Percentiles rank a stretch among this genome's conserved stretches.
These are phyloP conservation scores for Eleutherodactylus coqui DNA, from an alignment of 2,797 vertebrate genomes.

Conservation along the genomic window DNA sequence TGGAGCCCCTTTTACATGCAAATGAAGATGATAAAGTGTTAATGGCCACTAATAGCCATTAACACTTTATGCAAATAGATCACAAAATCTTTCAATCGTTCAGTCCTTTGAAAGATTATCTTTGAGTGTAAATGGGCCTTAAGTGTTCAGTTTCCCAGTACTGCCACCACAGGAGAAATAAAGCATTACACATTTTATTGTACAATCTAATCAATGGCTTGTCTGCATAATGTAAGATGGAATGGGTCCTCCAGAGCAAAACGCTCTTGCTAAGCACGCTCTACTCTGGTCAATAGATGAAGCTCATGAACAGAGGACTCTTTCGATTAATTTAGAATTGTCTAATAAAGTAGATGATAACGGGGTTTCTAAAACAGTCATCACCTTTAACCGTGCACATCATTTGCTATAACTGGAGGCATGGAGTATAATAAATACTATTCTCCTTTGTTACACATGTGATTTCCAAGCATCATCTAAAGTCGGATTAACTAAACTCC, in stretches of 20 bases:
- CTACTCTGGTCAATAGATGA: background rate
- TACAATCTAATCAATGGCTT: background rate
- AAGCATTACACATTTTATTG: background rate
- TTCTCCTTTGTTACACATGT: conserved; percentile 82
- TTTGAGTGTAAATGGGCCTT: no score
- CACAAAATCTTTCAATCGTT: no score
- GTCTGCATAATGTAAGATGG: background rate
- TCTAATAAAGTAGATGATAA: background rate
- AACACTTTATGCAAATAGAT: no score
- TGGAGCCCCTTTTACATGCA: no score
- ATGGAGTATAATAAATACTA: conserved; percentile 75
- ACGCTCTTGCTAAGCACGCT: background rate
- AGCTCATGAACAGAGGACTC: background rate
- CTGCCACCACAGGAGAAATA: no score
- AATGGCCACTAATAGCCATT: no score
- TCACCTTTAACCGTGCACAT: background rate
- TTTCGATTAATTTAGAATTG: no score
- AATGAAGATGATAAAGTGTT: no score
- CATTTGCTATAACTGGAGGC: background rate
- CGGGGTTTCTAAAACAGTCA: background rate
- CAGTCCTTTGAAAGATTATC: no score
- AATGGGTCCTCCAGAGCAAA: background rate
- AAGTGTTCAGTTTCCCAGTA: no score
- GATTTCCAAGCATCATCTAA: conserved; percentile 93
- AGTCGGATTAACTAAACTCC: conserved; percentile 88